Evolutionary conservation across 2,888 invertebrate species (phyloP), one percentile per base, ranked within the genome.

Genomic region (Lumbricus terrestris): DNA sequence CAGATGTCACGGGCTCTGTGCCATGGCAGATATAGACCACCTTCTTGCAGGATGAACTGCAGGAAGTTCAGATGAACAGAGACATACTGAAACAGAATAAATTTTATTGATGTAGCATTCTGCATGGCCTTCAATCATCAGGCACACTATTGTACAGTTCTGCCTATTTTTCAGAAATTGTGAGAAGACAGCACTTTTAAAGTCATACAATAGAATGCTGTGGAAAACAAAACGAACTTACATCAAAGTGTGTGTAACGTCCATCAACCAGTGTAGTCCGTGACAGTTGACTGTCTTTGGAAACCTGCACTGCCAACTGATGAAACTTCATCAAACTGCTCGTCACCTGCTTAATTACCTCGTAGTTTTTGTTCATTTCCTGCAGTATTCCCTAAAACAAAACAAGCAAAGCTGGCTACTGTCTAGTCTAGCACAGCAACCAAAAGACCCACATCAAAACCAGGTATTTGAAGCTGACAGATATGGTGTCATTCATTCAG

Each of bases 41-140:
- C 95, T 91, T 95, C 95, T 93, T 95, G 95, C 88, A 96, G 93
- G 38, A 95, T 93, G 92, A 95, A 95, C 91, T 95, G 95, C 90
- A 96, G 93, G 92, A 95, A 95, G 91, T 94, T 94, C 91, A 96
- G 93, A 92, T 95, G 95, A 13, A 94, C 94, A 33, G 93, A 93
- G 89, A 95, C 94, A 92, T 95, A 95, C 95, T 95, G 91, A 47
- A 90, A 90, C n/a, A 82, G n/a, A 88, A 47, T 6, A 38, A 69
- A 3, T 69, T 69, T n/a, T 35, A 35, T 34, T 34, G 69, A 47
- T 88, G 42, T 40, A 69, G 69, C 69, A 69, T 69, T 23, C 23
- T 15, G 20, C 8, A 47, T 47, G 47, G 47, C 20, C 2, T 47
- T 47, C 23, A 47, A 47, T 47, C 47, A 47, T 47, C 47, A 20